These are phyloP conservation scores for Hylaeus volcanicus DNA, from an alignment of 1,140 invertebrate species.

Conservation along the genomic window DNA sequence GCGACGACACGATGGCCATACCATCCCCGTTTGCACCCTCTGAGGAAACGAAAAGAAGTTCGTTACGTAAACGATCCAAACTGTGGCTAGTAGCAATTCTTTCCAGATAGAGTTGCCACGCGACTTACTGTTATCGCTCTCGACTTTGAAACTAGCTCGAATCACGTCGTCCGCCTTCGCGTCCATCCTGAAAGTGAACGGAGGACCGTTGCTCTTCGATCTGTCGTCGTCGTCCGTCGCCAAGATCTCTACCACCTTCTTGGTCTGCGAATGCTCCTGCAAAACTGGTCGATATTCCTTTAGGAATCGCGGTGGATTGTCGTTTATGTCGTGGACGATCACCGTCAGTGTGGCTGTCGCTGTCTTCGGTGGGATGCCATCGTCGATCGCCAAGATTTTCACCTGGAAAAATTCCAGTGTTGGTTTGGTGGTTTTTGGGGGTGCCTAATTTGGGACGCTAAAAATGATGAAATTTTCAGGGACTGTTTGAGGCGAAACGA, in stretches of 20 bases:
- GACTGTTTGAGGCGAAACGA: no score
- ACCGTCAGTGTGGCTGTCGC: slow-evolving; percentile 97
- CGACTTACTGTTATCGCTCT: slow-evolving; percentile 93
- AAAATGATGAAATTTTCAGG: no score
- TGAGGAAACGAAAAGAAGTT: slow-evolving; percentile 69
- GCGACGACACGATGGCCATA: slow-evolving; percentile 95
- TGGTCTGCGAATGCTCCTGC: slow-evolving; percentile 92
- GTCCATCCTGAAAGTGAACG: slow-evolving; percentile 95
- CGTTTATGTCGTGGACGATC: slow-evolving; percentile 97
- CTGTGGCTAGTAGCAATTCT: not conserved
- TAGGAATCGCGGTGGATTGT: slow-evolving; percentile 94
- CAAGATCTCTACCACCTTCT: slow-evolving; percentile 95
- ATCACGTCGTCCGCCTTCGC: slow-evolving; percentile 96
- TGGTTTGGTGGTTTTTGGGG: no score
- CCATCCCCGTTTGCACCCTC: slow-evolving; percentile 97
- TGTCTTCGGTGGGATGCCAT: slow-evolving; percentile 95
- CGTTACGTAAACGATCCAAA: slow-evolving; percentile 1
- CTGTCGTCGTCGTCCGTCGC: slow-evolving; percentile 97
- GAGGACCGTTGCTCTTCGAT: slow-evolving; percentile 96
- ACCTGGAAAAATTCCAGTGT: slow-evolving; percentile 80
- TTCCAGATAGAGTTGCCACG: not conserved
- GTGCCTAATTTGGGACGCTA: no score
- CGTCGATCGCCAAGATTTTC: slow-evolving; percentile 97
- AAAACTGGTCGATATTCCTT: slow-evolving; percentile 96
- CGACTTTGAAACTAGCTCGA: slow-evolving; percentile 95